Percentiles rank a stretch among this genome's conserved stretches.
phyloP scores from a whole-genome alignment of 2,888 invertebrate species.

The Thumatha senex region DNA sequence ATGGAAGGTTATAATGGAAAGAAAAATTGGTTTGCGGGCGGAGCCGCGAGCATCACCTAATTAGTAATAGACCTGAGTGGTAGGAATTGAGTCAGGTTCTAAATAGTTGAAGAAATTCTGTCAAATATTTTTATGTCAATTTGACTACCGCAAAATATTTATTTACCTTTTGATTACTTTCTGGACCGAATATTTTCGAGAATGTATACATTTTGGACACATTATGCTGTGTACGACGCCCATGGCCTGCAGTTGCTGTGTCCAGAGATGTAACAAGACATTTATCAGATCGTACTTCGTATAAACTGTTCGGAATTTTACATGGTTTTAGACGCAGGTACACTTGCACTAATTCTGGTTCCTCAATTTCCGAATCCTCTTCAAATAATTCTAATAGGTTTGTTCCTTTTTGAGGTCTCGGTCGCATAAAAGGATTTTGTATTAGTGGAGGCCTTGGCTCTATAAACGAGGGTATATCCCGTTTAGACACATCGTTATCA shows the following conservation, averaged over 20 bases:
- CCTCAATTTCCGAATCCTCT: conserved; percentile 64
- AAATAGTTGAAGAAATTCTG: no score
- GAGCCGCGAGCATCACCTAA: no score
- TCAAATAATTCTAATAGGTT: conserved; percentile 71
- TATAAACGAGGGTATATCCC: conserved; percentile 77
- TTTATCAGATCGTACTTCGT: conserved; percentile 65
- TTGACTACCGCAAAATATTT: not conserved
- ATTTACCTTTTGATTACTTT: conserved; percentile 65
- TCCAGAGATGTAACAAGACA: conserved; percentile 68
- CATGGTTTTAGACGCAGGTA: conserved; percentile 81
- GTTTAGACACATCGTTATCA: conserved; percentile 51
- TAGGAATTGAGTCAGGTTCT: no score
- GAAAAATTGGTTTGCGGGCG: no score
- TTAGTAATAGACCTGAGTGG: no score
- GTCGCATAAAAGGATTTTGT: conserved; percentile 73
- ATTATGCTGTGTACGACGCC: conserved; percentile 70
- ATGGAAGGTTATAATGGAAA: no score
- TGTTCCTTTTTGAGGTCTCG: conserved; percentile 68
- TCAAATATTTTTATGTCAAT: no score
- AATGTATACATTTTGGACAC: conserved; percentile 77
- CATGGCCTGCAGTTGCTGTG: conserved; percentile 67
- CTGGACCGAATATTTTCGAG: conserved; percentile 68
- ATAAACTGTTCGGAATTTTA: conserved; percentile 55
- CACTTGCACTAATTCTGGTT: conserved; percentile 75
- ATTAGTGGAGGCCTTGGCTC: conserved; percentile 74